Percentiles rank a stretch among this genome's conserved stretches.
Evolutionary conservation across 2,888 invertebrate genomes (phyloP).

Genomic region (Agrotis exclamationis): DNA sequence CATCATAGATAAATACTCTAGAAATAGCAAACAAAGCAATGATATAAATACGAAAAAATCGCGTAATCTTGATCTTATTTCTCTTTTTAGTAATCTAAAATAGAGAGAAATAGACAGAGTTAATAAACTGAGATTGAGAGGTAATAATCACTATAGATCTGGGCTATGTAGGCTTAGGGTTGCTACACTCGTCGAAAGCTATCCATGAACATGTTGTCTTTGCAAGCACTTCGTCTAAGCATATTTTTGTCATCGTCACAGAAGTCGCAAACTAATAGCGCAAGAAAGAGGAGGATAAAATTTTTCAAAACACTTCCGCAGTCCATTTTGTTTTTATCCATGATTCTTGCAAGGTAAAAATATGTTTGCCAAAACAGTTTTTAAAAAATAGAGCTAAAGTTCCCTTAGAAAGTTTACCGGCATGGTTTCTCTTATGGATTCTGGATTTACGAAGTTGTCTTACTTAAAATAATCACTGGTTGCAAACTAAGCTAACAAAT

Average conservation of each 20-base stretch:
- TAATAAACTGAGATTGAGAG: constrained; percentile 60
- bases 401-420: too few species aligned
- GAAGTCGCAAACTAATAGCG: not conserved
- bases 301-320: too few species aligned
- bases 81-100: constrained; percentile 18
- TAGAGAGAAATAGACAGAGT: constrained; percentile 31
- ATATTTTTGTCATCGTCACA: not conserved
- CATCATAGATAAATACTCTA: constrained; percentile 28
- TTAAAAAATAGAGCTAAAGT: too few species aligned
- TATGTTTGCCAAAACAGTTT: too few species aligned
- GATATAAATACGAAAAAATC: constrained; percentile 2
- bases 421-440: too few species aligned
- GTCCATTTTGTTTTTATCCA: too few species aligned
- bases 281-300: not conserved
- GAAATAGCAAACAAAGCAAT: constrained; percentile 27
- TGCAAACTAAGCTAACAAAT: not conserved
- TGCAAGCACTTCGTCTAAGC: not conserved
- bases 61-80: constrained; percentile 24
- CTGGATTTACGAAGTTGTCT: too few species aligned
- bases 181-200: not conserved
- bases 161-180: constrained; percentile 21
- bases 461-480: not conserved
- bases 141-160: constrained; percentile 46
- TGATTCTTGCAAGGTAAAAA: too few species aligned
- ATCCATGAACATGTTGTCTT: not conserved